Percentiles rank a stretch among this genome's conserved stretches.
These are phyloP conservation scores for Heteromormyrus szaboi DNA, from an alignment of 2,797 vertebrate genomes.

Conservation along the genomic window DNA sequence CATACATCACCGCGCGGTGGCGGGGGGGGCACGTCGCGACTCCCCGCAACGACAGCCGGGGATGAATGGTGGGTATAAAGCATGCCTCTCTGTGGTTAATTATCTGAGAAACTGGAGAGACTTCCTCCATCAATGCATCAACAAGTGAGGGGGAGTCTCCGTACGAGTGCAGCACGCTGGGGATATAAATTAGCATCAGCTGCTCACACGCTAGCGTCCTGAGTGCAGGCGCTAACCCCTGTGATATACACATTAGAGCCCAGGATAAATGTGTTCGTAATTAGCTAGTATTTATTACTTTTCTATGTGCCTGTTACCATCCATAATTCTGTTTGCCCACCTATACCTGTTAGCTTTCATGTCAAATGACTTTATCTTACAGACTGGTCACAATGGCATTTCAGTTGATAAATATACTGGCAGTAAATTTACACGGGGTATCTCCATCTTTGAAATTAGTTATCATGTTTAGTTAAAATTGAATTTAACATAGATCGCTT, in stretches of 20 bases:
- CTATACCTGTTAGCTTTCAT: neutral
- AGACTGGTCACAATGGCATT: neutral
- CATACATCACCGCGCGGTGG: slow-evolving; percentile 50
- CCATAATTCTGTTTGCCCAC: neutral
- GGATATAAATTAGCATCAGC: neutral
- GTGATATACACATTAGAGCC: neutral
- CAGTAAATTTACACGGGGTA: neutral
- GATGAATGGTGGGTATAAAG: neutral
- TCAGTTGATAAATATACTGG: neutral
- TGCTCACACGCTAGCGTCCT: neutral
- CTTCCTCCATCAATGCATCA: slow-evolving; percentile 55
- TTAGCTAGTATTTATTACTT: slow-evolving; percentile 9
- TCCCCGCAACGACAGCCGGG: neutral
- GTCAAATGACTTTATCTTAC: slow-evolving; percentile 1
- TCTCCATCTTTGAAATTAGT: neutral
- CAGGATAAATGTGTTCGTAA: neutral
- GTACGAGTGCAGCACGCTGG: neutral
- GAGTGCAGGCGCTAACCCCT: slow-evolving; percentile 35
- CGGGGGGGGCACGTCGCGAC: neutral
- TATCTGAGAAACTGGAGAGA: slow-evolving; percentile 44
- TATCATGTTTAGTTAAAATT: neutral
- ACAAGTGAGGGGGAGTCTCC: slow-evolving; percentile 34
- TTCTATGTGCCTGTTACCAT: neutral
- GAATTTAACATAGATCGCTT: neutral
- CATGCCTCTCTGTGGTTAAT: slow-evolving; percentile 39